A percentile compares a stretch with the other conserved stretches of the same genome.
Evolutionary conservation across 2,797 vertebrate species (phyloP).

Genomic region (Neoniphon sammara): DNA sequence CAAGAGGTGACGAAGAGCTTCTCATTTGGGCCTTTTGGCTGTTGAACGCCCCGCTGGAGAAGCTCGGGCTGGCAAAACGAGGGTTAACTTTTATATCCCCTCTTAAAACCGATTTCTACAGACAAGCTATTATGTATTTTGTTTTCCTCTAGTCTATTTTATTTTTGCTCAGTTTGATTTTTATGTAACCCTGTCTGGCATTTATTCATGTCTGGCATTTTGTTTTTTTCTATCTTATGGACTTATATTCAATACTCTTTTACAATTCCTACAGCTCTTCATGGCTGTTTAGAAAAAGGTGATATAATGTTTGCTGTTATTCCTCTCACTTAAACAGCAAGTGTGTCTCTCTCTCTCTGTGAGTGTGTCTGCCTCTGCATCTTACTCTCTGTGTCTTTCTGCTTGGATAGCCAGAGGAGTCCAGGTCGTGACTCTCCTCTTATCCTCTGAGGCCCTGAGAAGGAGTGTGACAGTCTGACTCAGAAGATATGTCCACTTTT

Average conservation of each 20-base stretch:
- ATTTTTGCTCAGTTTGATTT: background rate
- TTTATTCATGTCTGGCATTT: background rate
- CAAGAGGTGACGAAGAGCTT: too few species aligned
- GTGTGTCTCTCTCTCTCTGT: background rate
- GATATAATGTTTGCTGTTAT: background rate
- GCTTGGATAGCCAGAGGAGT: conserved; percentile 33
- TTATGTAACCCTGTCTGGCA: background rate
- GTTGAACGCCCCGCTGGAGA: too few species aligned
- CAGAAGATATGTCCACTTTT: conserved; percentile 44
- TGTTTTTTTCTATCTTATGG: too few species aligned
- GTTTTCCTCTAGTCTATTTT: background rate
- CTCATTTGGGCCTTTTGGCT: too few species aligned
- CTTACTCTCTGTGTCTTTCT: conserved; percentile 12
- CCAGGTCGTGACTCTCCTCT: conserved; percentile 9
- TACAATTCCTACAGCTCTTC: background rate
- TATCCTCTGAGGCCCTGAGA: conserved; percentile 44
- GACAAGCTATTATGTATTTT: too few species aligned
- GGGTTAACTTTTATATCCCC: too few species aligned
- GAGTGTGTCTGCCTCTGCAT: background rate
- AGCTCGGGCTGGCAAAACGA: too few species aligned
- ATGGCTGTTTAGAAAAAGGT: too few species aligned
- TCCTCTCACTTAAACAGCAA: background rate
- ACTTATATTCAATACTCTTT: background rate
- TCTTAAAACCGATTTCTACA: too few species aligned
- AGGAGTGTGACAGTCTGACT: conserved; percentile 42